Evolutionary conservation across 2,888 invertebrate species (phyloP), one percentile per base, ranked within the genome.

Genomic region (Nowickia ferox): DNA sequence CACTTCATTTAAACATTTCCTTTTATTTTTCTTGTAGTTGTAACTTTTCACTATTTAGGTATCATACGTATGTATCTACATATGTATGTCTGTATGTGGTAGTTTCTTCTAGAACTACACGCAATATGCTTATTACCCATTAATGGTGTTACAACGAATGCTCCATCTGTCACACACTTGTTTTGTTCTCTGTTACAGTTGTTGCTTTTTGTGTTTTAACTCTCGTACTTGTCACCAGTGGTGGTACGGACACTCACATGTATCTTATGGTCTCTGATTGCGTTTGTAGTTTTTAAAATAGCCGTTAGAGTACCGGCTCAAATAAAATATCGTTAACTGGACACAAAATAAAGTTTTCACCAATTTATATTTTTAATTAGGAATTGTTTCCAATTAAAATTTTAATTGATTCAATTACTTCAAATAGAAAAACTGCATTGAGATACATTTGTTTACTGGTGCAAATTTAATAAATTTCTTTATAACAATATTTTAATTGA

Each of bases 81-180:
- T 30, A 30, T 22, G 30, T 30, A 30, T 30, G 22, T 5, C n/a
- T 19, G 19, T 79, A 30, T 30, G 59, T 61, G 30, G 59, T 76
- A 53, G 53, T 79, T 72, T 46, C 42, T 48, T 75, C 72, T 68
- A 79, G 59, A 42, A 17, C 71, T 76, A 87, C 91, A 91, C 90
- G 91, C 91, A 89, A 91, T 90, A 89, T 89, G 88, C 89, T 91
- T 89, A 90, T 89, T 90, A 91, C 88, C 90, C 90, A 90, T 90
- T 91, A 90, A 90, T 90, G 89, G 86, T 82, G 84, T 87, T 87
- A 84, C 87, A 84, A 87, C 86, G 85, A 69, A 80, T 86, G 76
- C 63, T 19, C 66, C 79, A 83, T 83, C 83, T 86, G 75, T 72
- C 81, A 79, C 77, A 84, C 82, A 51, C 78, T 81, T 71, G 77